phyloP scores from a whole-genome alignment of 2,797 vertebrate species.

The Heliangelus exortis region DNA sequence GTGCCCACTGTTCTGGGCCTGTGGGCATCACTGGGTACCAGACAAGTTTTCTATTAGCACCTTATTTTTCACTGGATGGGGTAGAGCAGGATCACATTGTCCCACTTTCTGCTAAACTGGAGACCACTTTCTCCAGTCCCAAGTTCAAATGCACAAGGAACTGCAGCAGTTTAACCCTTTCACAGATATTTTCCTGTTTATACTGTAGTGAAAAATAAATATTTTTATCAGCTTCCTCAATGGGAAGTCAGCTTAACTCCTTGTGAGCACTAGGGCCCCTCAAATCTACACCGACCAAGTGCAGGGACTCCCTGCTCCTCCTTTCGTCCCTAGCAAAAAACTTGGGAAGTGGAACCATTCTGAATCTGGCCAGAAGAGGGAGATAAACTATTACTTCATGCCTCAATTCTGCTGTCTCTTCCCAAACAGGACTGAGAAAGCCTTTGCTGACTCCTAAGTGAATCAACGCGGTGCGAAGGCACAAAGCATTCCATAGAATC shows the following conservation, averaged over 20 bases:
- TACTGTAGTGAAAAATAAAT: background rate
- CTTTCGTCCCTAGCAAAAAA: background rate
- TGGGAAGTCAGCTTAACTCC: background rate
- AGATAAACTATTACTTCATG: conserved; percentile 56
- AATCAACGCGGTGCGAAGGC: background rate
- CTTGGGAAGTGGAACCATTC: background rate
- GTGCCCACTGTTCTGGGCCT: accelerated
- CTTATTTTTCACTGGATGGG: background rate
- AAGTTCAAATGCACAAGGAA: background rate
- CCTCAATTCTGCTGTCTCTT: background rate
- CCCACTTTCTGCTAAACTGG: background rate
- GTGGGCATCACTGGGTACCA: background rate
- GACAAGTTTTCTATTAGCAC: background rate
- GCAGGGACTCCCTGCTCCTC: background rate
- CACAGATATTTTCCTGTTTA: background rate
- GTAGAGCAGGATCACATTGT: background rate
- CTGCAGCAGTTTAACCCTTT: background rate
- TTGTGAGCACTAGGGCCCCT: background rate
- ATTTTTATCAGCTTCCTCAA: background rate
- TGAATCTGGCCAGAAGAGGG: conserved; percentile 54
- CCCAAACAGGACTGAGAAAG: background rate
- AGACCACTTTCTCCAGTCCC: background rate
- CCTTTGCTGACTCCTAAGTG: background rate
- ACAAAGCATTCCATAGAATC: background rate
- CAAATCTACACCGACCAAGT: background rate